phyloP scores from a whole-genome alignment of 2,113 vertebrate genomes.

The Holacanthus passer region DNA sequence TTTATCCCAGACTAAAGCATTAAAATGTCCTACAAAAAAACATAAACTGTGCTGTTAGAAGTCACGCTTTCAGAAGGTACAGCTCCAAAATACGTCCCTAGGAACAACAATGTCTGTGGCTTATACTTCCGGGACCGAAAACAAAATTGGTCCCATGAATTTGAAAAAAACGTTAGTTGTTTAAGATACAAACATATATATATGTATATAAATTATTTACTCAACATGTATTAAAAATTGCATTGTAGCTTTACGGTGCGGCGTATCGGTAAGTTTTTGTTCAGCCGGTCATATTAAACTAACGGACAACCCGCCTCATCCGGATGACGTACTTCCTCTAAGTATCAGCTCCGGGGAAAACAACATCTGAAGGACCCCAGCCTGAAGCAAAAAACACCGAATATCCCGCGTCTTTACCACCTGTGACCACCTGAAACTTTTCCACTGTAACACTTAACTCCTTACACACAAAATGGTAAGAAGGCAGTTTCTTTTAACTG shows the following conservation, averaged over 20 bases:
- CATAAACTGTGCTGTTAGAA: background rate
- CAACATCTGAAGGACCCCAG: constrained; percentile 74
- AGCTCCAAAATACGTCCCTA: constrained; percentile 51
- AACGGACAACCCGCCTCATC: constrained; percentile 9
- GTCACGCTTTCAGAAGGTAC: constrained; percentile 39
- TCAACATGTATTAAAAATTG: background rate
- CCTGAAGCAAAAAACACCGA: constrained; percentile 41
- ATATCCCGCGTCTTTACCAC: background rate
- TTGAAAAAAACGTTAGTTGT: rapidly evolving
- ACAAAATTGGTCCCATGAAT: rapidly evolving
- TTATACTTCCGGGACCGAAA: background rate
- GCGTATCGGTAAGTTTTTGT: background rate
- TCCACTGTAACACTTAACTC: constrained; percentile 30
- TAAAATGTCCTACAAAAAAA: background rate
- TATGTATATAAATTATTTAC: no score
- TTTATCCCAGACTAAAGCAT: background rate
- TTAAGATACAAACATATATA: background rate
- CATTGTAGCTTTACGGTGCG: background rate
- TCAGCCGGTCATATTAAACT: background rate
- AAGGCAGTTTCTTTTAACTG: rapidly evolving
- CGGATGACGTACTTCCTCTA: constrained; percentile 77
- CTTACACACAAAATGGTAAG: constrained; percentile 81
- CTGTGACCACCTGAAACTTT: background rate
- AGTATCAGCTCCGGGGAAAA: constrained; percentile 69
- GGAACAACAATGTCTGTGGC: background rate